Conservation (phyloP, 1,140 invertebrate genomes). For the Subanguina moxae region DNA sequence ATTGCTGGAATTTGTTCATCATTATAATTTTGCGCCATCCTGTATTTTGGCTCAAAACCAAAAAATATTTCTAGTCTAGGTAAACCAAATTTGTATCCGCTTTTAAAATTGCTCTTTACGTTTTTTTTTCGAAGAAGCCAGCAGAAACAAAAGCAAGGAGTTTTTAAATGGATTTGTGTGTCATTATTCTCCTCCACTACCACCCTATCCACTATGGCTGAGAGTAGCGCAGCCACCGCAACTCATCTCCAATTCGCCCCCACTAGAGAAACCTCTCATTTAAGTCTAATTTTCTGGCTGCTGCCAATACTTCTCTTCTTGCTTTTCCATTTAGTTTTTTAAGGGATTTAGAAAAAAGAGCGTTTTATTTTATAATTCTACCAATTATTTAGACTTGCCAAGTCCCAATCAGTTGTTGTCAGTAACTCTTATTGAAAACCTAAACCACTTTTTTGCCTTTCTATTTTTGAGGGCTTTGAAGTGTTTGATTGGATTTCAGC, state of each 20-base stretch:
- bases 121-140: not conserved
- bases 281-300: slow-evolving; percentile 5
- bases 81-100: not conserved
- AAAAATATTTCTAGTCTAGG: not conserved
- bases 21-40: too few species aligned
- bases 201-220: too few species aligned
- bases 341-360: not conserved
- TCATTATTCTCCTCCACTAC: too few species aligned
- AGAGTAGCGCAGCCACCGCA: not conserved
- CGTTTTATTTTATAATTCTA: not conserved
- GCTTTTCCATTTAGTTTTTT: not conserved
- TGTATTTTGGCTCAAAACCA: too few species aligned
- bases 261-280: not conserved
- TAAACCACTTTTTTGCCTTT: too few species aligned
- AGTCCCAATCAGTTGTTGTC: too few species aligned
- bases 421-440: too few species aligned
- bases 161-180: too few species aligned
- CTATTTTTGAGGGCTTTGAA: too few species aligned
- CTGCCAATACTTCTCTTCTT: not conserved
- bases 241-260: slow-evolving; percentile 1
- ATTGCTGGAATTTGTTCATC: too few species aligned
- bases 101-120: not conserved
- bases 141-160: not conserved
- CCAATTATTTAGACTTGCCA: not conserved
- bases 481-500: too few species aligned